Conservation (phyloP, 30 jellyfish, hydroid and myxozoan species). For the Cassiopea andromeda region DNA sequence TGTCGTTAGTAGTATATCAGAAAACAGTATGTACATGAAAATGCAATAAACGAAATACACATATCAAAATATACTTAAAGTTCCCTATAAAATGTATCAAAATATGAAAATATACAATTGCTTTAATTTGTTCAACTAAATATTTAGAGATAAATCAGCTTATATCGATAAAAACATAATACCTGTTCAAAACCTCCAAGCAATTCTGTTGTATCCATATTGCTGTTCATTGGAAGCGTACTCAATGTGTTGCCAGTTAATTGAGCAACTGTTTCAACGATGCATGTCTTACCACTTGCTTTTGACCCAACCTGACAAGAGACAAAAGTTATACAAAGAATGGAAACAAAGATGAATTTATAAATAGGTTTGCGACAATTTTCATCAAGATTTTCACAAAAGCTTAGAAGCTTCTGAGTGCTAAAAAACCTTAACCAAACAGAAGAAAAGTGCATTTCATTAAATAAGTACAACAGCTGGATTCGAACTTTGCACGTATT, state of each 20-base stretch:
- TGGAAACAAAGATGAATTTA: background rate
- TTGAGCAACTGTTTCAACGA: conserved; percentile 67
- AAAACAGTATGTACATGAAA: too few species aligned
- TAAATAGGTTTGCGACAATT: too few species aligned
- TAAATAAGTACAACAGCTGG: too few species aligned
- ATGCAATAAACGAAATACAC: too few species aligned
- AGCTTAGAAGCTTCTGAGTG: too few species aligned
- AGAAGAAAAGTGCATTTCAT: too few species aligned
- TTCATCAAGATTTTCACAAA: too few species aligned
- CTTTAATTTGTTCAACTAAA: background rate
- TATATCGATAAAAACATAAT: background rate
- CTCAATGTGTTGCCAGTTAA: conserved; percentile 78
- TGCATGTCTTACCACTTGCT: conserved; percentile 81
- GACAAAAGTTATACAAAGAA: background rate
- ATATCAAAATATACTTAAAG: too few species aligned
- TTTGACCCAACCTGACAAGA: conserved; percentile 85
- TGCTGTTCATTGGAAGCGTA: conserved; percentile 83
- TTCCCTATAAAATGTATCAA: too few species aligned
- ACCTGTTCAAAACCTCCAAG: conserved; percentile 99
- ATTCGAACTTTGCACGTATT: too few species aligned
- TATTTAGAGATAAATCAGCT: background rate
- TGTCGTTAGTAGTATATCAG: too few species aligned
- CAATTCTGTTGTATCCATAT: conserved; percentile 94
- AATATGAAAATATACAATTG: background rate
- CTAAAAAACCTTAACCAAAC: too few species aligned